Evolutionary conservation across 2,888 invertebrate genomes (phyloP).

Genomic region (Sialis fuliginosa): DNA sequence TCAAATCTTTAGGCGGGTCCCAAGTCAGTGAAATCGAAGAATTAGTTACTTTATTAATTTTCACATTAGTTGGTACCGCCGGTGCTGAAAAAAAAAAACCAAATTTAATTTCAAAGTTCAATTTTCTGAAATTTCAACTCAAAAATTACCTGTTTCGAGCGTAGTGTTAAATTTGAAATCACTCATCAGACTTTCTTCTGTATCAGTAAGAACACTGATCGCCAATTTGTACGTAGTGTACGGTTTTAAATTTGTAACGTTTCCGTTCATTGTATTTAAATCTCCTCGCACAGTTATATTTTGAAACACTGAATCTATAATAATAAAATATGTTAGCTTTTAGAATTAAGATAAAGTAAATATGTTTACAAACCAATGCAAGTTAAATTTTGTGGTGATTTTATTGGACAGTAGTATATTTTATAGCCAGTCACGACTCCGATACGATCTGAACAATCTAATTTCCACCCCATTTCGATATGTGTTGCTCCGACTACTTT

Average conservation of each 20-base stretch:
- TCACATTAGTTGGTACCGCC: conserved; percentile 37
- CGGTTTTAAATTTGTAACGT: conserved; percentile 46
- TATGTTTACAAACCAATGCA: conserved; percentile 1
- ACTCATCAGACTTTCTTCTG: conserved; percentile 35
- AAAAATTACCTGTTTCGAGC: conserved; percentile 41
- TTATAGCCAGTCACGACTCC: conserved; percentile 56
- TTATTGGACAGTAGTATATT: conserved; percentile 54
- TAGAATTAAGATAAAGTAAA: not conserved
- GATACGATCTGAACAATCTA: conserved; percentile 56
- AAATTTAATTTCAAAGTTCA: not conserved
- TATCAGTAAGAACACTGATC: conserved; percentile 42
- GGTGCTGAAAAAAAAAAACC: conserved; percentile 26
- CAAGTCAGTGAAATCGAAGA: conserved; percentile 44
- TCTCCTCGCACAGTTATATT: conserved; percentile 28
- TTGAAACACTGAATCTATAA: conserved; percentile 15
- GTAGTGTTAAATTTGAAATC: conserved; percentile 48
- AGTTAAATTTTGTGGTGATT: conserved; percentile 21
- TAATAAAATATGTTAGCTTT: conserved; percentile 2
- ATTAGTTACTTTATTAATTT: conserved; percentile 38
- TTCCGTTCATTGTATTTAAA: conserved; percentile 32
- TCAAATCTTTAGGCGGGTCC: conserved; percentile 49
- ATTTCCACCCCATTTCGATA: conserved; percentile 54
- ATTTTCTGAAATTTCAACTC: not conserved
- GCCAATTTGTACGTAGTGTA: conserved; percentile 57
- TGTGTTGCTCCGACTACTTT: conserved; percentile 28